Conservation (phyloP, 1,140 invertebrate species). For the Zaprionus nigranus region DNA sequence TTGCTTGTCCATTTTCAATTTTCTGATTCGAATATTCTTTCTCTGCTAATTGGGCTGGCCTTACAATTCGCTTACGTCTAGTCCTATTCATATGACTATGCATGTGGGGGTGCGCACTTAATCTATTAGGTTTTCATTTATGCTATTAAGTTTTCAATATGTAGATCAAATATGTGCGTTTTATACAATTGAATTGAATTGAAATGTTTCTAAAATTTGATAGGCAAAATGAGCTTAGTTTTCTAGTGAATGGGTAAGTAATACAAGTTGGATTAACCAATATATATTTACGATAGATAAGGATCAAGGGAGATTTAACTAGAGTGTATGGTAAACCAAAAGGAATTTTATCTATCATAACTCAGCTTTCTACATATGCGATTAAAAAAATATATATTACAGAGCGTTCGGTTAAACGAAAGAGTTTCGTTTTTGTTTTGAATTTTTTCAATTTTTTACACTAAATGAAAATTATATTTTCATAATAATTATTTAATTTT, state of each 20-base stretch:
- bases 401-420: conserved; percentile 15
- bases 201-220: conserved; percentile 55
- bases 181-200: conserved; percentile 68
- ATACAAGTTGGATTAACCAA: conserved; percentile 22
- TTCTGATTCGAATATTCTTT: neutral
- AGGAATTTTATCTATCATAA: conserved; percentile 5
- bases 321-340: conserved; percentile 11
- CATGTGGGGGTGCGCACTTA: conserved; percentile 24
- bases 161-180: conserved; percentile 45
- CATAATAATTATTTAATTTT: conserved; percentile 50
- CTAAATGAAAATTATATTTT: conserved; percentile 54
- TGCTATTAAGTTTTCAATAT: conserved; percentile 36
- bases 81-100: conserved; percentile 35
- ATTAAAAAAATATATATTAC: conserved; percentile 42
- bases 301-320: neutral
- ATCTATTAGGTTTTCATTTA: conserved; percentile 28
- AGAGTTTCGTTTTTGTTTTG: conserved; percentile 1
- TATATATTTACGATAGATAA: conserved; percentile 4
- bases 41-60: conserved; percentile 10
- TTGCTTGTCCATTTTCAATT: conserved; percentile 11
- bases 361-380: conserved; percentile 7
- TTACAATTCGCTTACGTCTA: conserved; percentile 37
- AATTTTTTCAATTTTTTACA: conserved; percentile 34
- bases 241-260: conserved; percentile 11
- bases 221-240: conserved; percentile 56